Conservation (phyloP, 2,113 vertebrate genomes). For the Cariama cristata region DNA sequence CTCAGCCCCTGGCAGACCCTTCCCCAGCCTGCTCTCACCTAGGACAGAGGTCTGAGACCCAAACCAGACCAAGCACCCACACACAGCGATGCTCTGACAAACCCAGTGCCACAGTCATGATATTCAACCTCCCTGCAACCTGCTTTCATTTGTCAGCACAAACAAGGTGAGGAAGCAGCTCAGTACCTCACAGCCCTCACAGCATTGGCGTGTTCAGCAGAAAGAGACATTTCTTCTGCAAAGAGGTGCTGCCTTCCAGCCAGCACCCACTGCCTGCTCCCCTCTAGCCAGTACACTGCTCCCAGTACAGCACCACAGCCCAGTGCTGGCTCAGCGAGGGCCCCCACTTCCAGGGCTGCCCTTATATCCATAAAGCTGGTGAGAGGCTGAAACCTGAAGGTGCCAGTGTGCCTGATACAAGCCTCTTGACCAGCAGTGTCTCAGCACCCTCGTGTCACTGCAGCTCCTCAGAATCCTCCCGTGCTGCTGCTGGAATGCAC, state of each 20-base stretch:
- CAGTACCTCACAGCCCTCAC: background rate
- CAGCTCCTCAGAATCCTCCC: background rate
- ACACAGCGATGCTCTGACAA: background rate
- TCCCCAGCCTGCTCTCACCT: background rate
- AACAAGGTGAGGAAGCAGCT: background rate
- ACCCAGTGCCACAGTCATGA: background rate
- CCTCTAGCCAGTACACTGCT: background rate
- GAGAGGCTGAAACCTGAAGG: background rate
- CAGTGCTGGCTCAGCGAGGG: background rate
- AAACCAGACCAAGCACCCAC: background rate
- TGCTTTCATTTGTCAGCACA: background rate
- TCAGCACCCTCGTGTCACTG: background rate
- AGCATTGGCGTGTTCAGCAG: background rate
- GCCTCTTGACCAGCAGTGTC: background rate
- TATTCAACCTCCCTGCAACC: background rate
- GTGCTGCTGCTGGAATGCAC: background rate
- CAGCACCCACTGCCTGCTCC: background rate
- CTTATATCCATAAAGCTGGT: rapidly evolving
- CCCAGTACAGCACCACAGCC: background rate
- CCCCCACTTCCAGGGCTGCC: background rate
- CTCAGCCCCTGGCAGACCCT: background rate
- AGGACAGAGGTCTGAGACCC: background rate
- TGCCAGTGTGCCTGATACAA: background rate
- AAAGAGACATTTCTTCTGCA: background rate
- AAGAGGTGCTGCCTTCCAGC: background rate